Conservation (phyloP, 2,113 vertebrate genomes). For the Epinephelus fuscoguttatus region DNA sequence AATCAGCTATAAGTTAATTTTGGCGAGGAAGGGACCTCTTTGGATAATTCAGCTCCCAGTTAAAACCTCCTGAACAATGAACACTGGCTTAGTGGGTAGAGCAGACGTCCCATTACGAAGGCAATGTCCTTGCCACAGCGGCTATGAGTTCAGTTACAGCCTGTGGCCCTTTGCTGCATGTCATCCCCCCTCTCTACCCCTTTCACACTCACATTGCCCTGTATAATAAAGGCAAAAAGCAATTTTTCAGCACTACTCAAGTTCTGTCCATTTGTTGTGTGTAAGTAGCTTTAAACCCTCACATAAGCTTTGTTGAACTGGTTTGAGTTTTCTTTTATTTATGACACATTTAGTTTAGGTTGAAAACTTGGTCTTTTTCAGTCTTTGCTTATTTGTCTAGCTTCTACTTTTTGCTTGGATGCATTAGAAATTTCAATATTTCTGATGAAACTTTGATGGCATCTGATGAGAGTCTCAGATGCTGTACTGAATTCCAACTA, state of each 20-base stretch:
- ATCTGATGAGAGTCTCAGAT: neutral
- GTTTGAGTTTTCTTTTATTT: neutral
- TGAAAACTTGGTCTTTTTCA: neutral
- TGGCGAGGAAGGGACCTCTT: too few species aligned
- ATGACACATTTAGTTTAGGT: neutral
- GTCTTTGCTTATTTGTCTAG: neutral
- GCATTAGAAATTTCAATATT: neutral
- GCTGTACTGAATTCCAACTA: neutral
- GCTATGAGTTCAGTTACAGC: too few species aligned
- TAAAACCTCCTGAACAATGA: too few species aligned
- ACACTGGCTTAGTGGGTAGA: too few species aligned
- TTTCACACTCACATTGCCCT: too few species aligned
- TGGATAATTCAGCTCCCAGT: too few species aligned
- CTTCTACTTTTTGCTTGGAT: neutral
- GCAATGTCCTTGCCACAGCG: too few species aligned
- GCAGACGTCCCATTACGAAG: too few species aligned
- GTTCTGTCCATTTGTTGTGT: neutral
- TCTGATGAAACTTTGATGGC: slow-evolving; percentile 3
- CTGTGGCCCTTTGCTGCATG: too few species aligned
- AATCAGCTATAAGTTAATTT: too few species aligned
- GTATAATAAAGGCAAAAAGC: too few species aligned
- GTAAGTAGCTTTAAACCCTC: neutral
- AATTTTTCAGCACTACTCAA: neutral
- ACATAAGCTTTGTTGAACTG: neutral
- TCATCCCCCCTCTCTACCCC: too few species aligned